Evolutionary conservation across 2,113 vertebrate species (phyloP).

Genomic region (Psittacus erithacus): DNA sequence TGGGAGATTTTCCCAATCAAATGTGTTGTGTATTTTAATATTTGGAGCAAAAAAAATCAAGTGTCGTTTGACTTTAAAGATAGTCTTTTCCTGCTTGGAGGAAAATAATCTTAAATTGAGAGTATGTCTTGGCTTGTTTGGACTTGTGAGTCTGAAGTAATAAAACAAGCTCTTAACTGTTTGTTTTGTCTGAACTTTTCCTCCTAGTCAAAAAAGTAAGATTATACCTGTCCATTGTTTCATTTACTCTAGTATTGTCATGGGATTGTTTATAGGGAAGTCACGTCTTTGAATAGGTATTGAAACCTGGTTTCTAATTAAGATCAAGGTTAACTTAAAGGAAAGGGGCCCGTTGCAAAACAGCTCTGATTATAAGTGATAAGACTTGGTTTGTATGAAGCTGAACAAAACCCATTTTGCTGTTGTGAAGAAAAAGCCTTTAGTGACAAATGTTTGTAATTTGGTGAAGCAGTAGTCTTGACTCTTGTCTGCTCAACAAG

Average conservation of each 20-base stretch:
- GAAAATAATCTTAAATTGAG: neutral
- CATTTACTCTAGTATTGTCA: neutral
- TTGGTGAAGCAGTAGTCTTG: neutral
- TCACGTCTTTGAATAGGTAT: neutral
- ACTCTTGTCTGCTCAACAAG: neutral
- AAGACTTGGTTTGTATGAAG: neutral
- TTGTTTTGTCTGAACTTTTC: slow-evolving; percentile 3
- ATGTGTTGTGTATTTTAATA: neutral
- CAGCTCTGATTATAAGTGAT: neutral
- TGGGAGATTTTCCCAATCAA: neutral
- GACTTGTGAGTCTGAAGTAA: neutral
- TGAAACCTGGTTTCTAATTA: neutral
- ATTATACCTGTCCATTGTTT: slow-evolving; percentile 28
- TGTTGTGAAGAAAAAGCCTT: neutral
- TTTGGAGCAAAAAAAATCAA: neutral
- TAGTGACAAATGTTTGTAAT: neutral
- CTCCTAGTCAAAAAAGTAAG: neutral
- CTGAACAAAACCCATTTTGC: neutral
- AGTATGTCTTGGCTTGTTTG: neutral
- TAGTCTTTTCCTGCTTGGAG: neutral
- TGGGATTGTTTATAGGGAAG: neutral
- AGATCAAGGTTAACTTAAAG: neutral
- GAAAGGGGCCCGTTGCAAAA: neutral
- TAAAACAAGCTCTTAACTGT: neutral
- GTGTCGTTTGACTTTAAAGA: neutral